phyloP scores from a whole-genome alignment of 1,140 invertebrate genomes.

The Eufriesea mexicana region DNA sequence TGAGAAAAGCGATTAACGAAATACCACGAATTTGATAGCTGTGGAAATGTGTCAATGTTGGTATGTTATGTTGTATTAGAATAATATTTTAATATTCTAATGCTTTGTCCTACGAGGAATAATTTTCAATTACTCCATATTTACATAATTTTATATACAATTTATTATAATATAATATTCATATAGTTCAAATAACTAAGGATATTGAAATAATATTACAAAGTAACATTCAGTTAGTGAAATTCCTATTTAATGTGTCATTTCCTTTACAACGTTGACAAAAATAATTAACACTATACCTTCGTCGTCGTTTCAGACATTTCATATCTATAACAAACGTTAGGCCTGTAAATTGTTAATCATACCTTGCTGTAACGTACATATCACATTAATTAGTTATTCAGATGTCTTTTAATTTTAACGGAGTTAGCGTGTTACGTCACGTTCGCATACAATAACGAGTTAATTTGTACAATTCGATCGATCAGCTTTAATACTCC shows the following conservation, averaged over 20 bases:
- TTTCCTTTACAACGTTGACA: constrained; percentile 43
- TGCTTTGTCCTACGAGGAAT: not conserved
- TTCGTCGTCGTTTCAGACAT: not conserved
- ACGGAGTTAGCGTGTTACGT: not conserved
- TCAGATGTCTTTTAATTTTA: not conserved
- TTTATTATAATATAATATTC: no score
- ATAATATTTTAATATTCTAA: not conserved
- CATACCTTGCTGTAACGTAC: no score
- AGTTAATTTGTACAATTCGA: not conserved
- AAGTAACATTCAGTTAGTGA: not conserved
- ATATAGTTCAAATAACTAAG: no score
- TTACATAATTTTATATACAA: no score
- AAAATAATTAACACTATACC: constrained; percentile 39
- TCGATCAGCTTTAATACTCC: not conserved
- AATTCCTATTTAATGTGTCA: constrained; percentile 34
- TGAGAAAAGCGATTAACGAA: not conserved
- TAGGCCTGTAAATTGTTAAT: not conserved
- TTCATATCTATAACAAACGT: not conserved
- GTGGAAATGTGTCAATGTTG: not conserved
- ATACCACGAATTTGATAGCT: not conserved
- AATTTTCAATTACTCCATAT: not conserved
- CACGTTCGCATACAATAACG: not conserved
- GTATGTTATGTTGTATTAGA: not conserved
- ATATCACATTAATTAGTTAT: not conserved
- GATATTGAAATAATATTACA: not conserved